Conservation (phyloP, 2,888 invertebrate genomes). For the Pseudococcus longispinus region DNA sequence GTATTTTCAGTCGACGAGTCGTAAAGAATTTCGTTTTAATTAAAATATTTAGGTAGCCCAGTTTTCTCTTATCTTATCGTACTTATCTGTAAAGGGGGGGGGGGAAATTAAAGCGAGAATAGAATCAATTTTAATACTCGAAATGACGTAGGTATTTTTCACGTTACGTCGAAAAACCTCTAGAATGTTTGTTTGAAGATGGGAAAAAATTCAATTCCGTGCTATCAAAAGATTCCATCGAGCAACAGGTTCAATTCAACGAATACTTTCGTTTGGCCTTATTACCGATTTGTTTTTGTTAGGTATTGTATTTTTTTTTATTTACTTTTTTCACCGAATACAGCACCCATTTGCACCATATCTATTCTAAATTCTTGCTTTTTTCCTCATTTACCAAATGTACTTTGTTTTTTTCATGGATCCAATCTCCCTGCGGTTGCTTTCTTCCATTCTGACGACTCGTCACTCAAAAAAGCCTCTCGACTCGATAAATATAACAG, state of each 20-base stretch:
- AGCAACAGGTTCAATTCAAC: neutral
- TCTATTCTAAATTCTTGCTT: too few species aligned
- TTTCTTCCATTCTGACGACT: too few species aligned
- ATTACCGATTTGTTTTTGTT: slow-evolving; percentile 14
- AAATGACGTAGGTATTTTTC: neutral
- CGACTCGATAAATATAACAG: too few species aligned
- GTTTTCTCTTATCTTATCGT: neutral
- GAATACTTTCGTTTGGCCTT: neutral
- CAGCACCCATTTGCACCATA: too few species aligned
- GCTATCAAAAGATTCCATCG: neutral
- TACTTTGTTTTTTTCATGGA: too few species aligned
- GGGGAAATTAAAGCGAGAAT: neutral
- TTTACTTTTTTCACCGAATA: neutral
- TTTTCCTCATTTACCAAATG: too few species aligned
- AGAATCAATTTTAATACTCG: neutral
- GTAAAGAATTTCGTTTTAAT: slow-evolving; percentile 11
- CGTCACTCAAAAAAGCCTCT: too few species aligned
- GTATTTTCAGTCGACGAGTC: neutral
- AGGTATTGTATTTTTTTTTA: neutral
- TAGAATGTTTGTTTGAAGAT: too few species aligned
- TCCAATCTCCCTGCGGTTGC: too few species aligned
- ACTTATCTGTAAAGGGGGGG: neutral
- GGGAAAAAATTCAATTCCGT: neutral
- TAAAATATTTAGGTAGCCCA: neutral
- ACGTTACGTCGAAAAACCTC: too few species aligned